Evolutionary conservation across 2,113 vertebrate genomes (phyloP), one percentile per base, ranked within the genome.

Genomic region (Dendrocopos noguchii): DNA sequence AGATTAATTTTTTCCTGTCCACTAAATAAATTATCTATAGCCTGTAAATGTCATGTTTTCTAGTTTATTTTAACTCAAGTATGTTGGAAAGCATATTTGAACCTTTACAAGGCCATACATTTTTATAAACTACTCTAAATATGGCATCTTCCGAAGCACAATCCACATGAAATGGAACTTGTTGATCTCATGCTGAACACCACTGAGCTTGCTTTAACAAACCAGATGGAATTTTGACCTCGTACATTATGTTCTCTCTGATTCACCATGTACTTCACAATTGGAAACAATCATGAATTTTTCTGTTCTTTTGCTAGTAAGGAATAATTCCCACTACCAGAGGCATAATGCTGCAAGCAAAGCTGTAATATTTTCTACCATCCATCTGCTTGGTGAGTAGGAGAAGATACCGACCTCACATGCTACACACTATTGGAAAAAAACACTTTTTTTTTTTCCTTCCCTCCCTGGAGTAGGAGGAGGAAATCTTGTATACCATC

Each of bases 141-240:
- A 87, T 15, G 22, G 10, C 50, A 76, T 15, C 24, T 86, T 86
- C 17, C 15, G 20, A 78, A 85, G 15, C 15, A 85, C 9, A 78
- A 28, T 42, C 39, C 31, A 28, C 57, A 46, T 34, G 57, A 79
- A 78, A 75, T 20, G 16, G 34, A 59, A 84, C 42, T 74, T 84
- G 44, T 57, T 77, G 52, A 68, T 85, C 28, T 85, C 25, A 59
- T 20, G 31, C 15, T 71, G 56, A 87, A 87, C 28, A 57, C 4
- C 2, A 2, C 2, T 0, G 0, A 74, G 17, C 15, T 60, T 80
- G 27, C 36, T 92, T 21, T 72, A 72, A 21, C 27, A 88, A 92
- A 83, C 17, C 72, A 94, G 65, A 85, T 25, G 65, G 72, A 85
- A 71, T 74, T 94, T 87, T 90, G 68, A 91, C 87, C 93, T 85